Evolutionary conservation across 1,140 invertebrate genomes (phyloP).

Genomic region (Copidosoma floridanum): DNA sequence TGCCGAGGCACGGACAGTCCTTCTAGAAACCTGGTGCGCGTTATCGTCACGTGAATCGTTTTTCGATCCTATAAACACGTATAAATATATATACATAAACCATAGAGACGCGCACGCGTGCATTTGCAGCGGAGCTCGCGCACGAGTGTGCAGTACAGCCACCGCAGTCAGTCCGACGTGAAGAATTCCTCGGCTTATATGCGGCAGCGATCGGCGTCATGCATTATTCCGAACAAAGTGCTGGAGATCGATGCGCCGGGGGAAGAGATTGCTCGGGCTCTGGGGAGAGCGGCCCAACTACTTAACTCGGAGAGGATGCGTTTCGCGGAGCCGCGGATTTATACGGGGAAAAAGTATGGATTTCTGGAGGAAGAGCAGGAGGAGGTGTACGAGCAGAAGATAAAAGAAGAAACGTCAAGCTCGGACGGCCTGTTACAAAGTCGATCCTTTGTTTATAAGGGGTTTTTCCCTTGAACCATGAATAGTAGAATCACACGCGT

Average conservation of each 20-base stretch:
- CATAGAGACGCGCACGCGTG: conserved; percentile 41
- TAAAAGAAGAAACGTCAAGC: conserved; percentile 10
- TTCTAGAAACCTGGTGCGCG: no score
- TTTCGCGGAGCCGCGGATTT: conserved; percentile 2
- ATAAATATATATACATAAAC: conserved; percentile 36
- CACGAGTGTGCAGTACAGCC: no score
- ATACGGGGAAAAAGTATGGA: conserved; percentile 16
- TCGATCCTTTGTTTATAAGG: conserved; percentile 10
- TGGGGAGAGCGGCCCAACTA: not conserved
- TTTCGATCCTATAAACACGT: conserved; percentile 33
- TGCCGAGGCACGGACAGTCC: no score
- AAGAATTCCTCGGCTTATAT: no score
- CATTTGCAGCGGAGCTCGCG: no score
- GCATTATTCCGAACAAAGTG: conserved; percentile 41
- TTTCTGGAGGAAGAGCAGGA: conserved; percentile 3
- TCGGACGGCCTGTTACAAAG: not conserved
- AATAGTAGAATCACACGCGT: conserved; percentile 6
- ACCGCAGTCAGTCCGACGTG: no score
- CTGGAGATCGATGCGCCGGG: no score
- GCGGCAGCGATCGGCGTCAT: conserved; percentile 43
- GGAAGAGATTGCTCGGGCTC: no score
- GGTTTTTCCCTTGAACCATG: conserved; percentile 9
- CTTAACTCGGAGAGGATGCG: not conserved
- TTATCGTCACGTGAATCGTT: conserved; percentile 42
- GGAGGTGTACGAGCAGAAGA: no score